Evolutionary conservation across 2,888 invertebrate genomes (phyloP).

Genomic region (Eilema griseolum): DNA sequence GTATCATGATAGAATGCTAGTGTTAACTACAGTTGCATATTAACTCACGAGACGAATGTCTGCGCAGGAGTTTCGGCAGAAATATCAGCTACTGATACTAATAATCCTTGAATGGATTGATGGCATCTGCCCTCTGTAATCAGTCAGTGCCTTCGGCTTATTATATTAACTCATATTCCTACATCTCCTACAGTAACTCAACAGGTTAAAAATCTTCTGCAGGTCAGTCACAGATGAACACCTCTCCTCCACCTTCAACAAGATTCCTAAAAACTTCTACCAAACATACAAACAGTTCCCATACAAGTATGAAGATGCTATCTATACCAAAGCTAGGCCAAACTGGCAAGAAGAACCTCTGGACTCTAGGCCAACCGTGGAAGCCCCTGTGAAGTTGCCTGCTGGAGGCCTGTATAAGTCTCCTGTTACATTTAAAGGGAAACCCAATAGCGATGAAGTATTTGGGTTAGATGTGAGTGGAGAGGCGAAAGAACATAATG

Average conservation of each 20-base stretch:
- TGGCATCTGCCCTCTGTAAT: no score
- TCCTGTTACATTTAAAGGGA: conserved; percentile 68
- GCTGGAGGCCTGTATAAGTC: conserved; percentile 76
- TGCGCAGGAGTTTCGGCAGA: no score
- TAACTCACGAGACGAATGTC: no score
- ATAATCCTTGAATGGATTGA: no score
- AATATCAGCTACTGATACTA: no score
- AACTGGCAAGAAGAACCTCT: conserved; percentile 59
- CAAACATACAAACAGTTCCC: conserved; percentile 64
- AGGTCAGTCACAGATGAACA: conserved; percentile 64
- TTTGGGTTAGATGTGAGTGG: conserved; percentile 61
- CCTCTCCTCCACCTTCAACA: conserved; percentile 49
- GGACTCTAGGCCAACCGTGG: conserved; percentile 69
- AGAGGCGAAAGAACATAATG: conserved; percentile 58
- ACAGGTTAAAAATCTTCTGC: conserved; percentile 16
- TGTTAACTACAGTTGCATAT: no score
- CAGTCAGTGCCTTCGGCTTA: no score
- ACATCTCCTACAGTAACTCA: no score
- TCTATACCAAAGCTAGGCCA: conserved; percentile 55
- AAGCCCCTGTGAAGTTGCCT: conserved; percentile 65
- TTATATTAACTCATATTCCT: no score
- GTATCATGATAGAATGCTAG: no score
- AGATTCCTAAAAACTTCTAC: conserved; percentile 57
- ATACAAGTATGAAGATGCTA: conserved; percentile 66
- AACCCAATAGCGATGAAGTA: conserved; percentile 61